Evolutionary conservation across 2,113 vertebrate species (phyloP), one percentile per base, ranked within the genome.

Genomic region (Reinhardtius hippoglossoides): DNA sequence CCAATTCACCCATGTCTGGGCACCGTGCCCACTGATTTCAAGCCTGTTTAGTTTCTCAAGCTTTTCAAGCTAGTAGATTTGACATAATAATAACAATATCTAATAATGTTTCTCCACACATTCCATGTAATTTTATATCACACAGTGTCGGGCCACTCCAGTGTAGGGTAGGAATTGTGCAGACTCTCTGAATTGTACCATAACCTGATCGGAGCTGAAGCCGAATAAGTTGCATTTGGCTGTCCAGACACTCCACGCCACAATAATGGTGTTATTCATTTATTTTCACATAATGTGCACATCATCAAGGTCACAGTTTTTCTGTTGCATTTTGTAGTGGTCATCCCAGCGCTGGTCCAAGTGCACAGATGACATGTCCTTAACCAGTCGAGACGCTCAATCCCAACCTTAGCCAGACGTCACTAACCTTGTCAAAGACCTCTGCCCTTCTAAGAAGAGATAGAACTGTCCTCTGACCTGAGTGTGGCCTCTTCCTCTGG

Each of bases 1-100:
- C 81, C 75, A 88, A 86, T 89, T 89, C 85, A 91, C 81, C 77
- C 85, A 81, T 72, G 71, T 84, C 85, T 88, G 89, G 92, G 88
- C 91, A 85, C 75, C 59, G 72, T 88, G 86, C 71, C 87, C 88
- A 84, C 79, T 20, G 56, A 81, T 86, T 88, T 88, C 83, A 88
- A 74, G 75, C 76, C 69, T 58, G 20, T 58, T 72, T 71, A 57
- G 55, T 82, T 87, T 87, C 79, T 84, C 78, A 79, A 67, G 40
- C 16, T 87, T 87, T 75, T 84, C 78, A 77, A 67, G 40, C 16
- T 7, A 18, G 37, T 15, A 69, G 15, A 67, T 63, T 42, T 35
- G 16, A 46, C 23, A 13, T 14, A 35, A 5, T 21, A 40, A 40
- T 62, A 21, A 62, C 8, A 40, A n/a, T 46, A 58, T 13, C 27